These are phyloP conservation scores for Hydroisotoma schaefferi DNA, from an alignment of 2,888 invertebrate species.

Conservation along the genomic window DNA sequence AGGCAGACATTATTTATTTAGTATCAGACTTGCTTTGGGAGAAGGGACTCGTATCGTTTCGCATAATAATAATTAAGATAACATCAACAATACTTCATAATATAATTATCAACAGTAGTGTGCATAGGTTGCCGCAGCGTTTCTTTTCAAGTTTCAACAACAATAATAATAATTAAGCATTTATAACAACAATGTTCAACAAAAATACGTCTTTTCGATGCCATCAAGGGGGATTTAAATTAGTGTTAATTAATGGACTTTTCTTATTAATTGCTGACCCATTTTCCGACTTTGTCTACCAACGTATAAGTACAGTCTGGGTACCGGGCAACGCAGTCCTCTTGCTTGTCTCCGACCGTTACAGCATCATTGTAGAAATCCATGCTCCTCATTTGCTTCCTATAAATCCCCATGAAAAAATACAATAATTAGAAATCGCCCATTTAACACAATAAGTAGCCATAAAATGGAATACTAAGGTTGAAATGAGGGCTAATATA, in stretches of 20 bases:
- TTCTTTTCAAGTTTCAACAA: neutral
- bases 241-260: neutral
- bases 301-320: slow-evolving; percentile 49
- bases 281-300: slow-evolving; percentile 49
- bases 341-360: slow-evolving; percentile 46
- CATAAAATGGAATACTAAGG: too few species aligned
- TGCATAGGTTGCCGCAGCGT: too few species aligned
- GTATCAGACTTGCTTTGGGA: slow-evolving; percentile 8
- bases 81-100: neutral
- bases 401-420: slow-evolving; percentile 18
- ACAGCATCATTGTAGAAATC: slow-evolving; percentile 50
- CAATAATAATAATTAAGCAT: slow-evolving; percentile 9
- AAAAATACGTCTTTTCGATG: slow-evolving; percentile 13
- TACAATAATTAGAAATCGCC: too few species aligned
- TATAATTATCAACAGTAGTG: slow-evolving; percentile 13
- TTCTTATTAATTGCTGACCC: slow-evolving; percentile 44
- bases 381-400: slow-evolving; percentile 50
- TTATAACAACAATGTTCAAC: slow-evolving; percentile 15
- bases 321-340: slow-evolving; percentile 45
- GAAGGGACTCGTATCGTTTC: slow-evolving; percentile 9
- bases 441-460: too few species aligned
- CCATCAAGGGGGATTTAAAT: slow-evolving; percentile 10
- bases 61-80: slow-evolving; percentile 4
- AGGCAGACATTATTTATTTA: neutral
- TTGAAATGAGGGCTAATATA: too few species aligned